These are phyloP conservation scores for Leucophora obtusa DNA, from an alignment of 2,888 invertebrate species.

Conservation along the genomic window DNA sequence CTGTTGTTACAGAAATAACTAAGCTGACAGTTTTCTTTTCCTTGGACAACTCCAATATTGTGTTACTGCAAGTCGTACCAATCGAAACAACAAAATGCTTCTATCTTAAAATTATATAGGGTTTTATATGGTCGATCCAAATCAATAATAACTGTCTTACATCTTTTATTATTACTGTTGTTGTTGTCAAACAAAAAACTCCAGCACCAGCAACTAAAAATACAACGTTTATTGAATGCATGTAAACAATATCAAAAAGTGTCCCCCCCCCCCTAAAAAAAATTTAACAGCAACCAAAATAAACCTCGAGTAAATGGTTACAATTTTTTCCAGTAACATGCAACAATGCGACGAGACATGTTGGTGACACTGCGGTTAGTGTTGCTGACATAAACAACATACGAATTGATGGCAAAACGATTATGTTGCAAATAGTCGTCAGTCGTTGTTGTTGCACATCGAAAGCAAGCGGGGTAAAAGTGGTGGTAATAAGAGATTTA, in stretches of 20 bases:
- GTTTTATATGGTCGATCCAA: too few relatives aligned
- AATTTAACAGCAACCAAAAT: constrained; percentile 9
- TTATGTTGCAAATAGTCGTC: constrained; percentile 59
- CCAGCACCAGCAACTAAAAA: constrained; percentile 21
- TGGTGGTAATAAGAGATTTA: constrained; percentile 50
- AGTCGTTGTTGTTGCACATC: constrained; percentile 16
- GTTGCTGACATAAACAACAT: constrained; percentile 69
- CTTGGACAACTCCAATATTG: too few relatives aligned
- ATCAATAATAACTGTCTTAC: too few relatives aligned
- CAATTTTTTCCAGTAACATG: constrained; percentile 49
- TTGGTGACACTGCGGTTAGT: constrained; percentile 68
- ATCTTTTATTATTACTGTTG: too few relatives aligned
- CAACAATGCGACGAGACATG: constrained; percentile 65
- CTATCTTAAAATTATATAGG: too few relatives aligned
- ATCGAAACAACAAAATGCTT: too few relatives aligned
- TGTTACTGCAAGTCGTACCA: too few relatives aligned
- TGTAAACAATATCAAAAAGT: constrained; percentile 40
- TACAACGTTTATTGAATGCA: constrained; percentile 36
- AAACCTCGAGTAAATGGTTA: constrained; percentile 32
- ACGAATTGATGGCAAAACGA: constrained; percentile 66
- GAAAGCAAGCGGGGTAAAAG: constrained; percentile 10
- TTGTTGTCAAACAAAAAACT: not conserved
- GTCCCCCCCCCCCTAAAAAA: constrained; percentile 21
- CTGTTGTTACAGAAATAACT: too few relatives aligned
- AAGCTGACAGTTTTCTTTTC: too few relatives aligned